phyloP scores from a whole-genome alignment of 2,797 vertebrate species.

The Crypturellus tataupa region DNA sequence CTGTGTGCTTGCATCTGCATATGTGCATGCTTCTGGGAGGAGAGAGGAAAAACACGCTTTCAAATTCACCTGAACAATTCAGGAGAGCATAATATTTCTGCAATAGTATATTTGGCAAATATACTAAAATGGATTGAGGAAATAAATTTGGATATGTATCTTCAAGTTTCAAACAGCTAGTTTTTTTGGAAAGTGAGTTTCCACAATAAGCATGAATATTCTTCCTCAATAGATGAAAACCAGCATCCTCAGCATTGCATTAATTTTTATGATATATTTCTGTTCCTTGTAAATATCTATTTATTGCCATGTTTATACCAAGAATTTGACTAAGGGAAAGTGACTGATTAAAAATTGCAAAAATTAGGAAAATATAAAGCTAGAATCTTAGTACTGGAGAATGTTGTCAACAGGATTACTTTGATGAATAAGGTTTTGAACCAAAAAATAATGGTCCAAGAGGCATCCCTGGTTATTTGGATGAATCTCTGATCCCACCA shows the following conservation, averaged over 20 bases:
- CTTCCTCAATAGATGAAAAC: neutral
- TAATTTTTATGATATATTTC: neutral
- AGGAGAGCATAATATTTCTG: neutral
- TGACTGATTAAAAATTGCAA: neutral
- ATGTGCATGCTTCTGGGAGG: neutral
- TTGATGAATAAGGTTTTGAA: neutral
- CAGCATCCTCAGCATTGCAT: neutral
- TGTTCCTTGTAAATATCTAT: neutral
- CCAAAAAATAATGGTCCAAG: neutral
- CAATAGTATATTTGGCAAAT: neutral
- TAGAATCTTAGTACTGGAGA: slow-evolving; percentile 3
- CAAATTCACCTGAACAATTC: neutral
- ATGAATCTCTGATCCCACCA: neutral
- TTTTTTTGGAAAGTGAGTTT: neutral
- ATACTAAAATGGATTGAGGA: neutral
- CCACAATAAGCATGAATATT: neutral
- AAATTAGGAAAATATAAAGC: neutral
- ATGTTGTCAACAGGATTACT: neutral
- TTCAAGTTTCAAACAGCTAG: neutral
- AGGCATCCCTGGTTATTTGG: neutral
- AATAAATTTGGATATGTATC: neutral
- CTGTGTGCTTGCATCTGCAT: neutral
- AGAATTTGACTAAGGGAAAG: neutral
- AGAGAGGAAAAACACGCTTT: neutral
- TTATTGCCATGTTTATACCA: neutral